phyloP scores from a whole-genome alignment of 2,888 invertebrate species.

The Drosophila longiperda region DNA sequence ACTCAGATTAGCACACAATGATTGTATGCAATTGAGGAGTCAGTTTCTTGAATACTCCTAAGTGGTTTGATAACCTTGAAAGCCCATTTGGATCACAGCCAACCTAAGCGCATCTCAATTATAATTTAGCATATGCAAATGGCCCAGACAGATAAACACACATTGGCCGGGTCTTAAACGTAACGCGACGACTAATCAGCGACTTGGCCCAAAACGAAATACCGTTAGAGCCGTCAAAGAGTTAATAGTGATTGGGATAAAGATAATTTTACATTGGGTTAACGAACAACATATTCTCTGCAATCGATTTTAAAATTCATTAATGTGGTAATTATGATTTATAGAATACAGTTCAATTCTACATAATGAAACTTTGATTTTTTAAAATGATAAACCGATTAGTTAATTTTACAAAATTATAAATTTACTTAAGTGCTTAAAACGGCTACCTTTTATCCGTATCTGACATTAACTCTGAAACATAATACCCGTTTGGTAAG shows the following conservation, averaged over 20 bases:
- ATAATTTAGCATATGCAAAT: constrained; percentile 68
- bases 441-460: not conserved
- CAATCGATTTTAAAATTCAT: not conserved
- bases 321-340: not conserved
- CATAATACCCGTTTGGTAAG: constrained; percentile 10
- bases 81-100: constrained; percentile 6
- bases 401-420: not conserved
- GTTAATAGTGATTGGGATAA: constrained; percentile 19
- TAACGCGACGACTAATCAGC: constrained; percentile 39
- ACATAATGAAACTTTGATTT: not conserved
- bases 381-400: not conserved
- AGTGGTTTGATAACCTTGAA: constrained; percentile 62
- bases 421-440: not conserved
- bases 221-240: constrained; percentile 68
- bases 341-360: not conserved
- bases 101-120: constrained; percentile 35
- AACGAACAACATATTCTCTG: constrained; percentile 20
- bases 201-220: constrained; percentile 47
- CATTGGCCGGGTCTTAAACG: constrained; percentile 43
- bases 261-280: not conserved
- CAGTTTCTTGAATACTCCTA: not conserved
- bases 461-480: not conserved
- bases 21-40: constrained; percentile 4
- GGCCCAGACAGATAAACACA: constrained; percentile 75
- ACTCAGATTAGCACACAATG: constrained; percentile 4